Evolutionary conservation across 2,113 vertebrate genomes (phyloP).

Genomic region (Canis aureus): DNA sequence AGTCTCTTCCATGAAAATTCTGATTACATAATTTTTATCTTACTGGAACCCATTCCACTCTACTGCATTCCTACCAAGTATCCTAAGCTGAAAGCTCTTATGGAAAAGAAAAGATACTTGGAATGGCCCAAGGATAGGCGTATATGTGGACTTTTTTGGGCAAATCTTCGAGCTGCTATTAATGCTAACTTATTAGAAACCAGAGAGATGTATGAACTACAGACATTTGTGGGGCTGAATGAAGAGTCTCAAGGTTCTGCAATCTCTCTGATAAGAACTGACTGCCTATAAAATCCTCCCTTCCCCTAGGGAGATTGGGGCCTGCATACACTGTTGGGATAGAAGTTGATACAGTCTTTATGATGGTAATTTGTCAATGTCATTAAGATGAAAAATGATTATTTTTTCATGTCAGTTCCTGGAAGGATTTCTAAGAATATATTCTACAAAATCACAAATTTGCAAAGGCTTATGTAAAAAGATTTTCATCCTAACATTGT

Average conservation of each 20-base stretch:
- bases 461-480: conserved; percentile 40
- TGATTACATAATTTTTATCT: conserved; percentile 89
- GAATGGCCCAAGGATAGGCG: conserved; percentile 93
- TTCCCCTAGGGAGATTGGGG: not conserved
- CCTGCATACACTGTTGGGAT: not conserved
- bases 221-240: conserved; percentile 48
- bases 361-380: not conserved
- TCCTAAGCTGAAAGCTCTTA: conserved; percentile 91
- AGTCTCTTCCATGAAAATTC: conserved; percentile 85
- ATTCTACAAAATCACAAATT: not conserved
- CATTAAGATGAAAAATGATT: conserved; percentile 42
- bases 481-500: not conserved
- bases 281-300: not conserved
- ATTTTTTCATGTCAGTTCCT: not conserved
- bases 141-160: conserved; percentile 92
- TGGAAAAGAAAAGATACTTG: conserved; percentile 90
- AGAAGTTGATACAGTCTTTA: not conserved
- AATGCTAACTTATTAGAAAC: conserved; percentile 76
- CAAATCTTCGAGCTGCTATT: conserved; percentile 90
- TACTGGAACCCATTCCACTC: conserved; percentile 91
- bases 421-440: conserved; percentile 19
- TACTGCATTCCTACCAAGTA: conserved; percentile 92
- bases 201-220: not conserved
- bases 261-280: conserved; percentile 50
- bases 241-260: conserved; percentile 78